These are phyloP conservation scores for Cantharis rufa DNA, from an alignment of 2,888 invertebrate genomes.

Conservation along the genomic window DNA sequence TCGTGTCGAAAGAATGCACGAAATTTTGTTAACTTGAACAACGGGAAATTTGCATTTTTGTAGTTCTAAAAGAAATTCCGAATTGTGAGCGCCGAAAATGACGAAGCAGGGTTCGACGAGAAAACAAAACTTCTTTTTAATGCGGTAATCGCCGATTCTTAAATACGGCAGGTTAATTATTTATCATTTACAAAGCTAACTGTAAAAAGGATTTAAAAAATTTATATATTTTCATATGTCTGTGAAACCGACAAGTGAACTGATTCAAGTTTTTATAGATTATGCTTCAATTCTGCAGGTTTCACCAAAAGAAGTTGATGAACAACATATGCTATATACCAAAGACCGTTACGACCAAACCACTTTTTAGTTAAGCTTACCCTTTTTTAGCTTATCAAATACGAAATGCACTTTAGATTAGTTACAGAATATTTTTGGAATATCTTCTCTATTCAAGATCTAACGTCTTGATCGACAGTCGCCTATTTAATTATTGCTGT, in stretches of 20 bases:
- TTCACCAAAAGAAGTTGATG: conserved; percentile 35
- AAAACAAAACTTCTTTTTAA: background rate
- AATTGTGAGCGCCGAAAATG: background rate
- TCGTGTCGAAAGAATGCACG: background rate
- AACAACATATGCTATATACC: conserved; percentile 36
- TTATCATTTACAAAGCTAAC: background rate
- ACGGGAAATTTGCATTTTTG: background rate
- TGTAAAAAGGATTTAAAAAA: conserved; percentile 9
- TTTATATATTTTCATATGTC: conserved; percentile 27
- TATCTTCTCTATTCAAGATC: background rate
- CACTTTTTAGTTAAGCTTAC: conserved; percentile 24
- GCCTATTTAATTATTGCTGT: background rate
- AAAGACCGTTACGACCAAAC: conserved; percentile 27
- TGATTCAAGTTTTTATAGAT: conserved; percentile 35
- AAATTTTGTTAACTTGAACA: background rate
- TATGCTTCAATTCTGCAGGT: conserved; percentile 29
- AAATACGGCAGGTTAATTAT: background rate
- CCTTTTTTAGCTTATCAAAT: conserved; percentile 20
- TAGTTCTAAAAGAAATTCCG: background rate
- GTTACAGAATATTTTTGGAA: background rate
- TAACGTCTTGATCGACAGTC: background rate
- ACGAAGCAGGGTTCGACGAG: background rate
- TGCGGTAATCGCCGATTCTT: background rate
- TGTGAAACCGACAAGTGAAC: conserved; percentile 32
- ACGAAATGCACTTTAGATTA: conserved; percentile 9